phyloP scores from a whole-genome alignment of 2,113 vertebrate species.

The Plestiodon gilberti region DNA sequence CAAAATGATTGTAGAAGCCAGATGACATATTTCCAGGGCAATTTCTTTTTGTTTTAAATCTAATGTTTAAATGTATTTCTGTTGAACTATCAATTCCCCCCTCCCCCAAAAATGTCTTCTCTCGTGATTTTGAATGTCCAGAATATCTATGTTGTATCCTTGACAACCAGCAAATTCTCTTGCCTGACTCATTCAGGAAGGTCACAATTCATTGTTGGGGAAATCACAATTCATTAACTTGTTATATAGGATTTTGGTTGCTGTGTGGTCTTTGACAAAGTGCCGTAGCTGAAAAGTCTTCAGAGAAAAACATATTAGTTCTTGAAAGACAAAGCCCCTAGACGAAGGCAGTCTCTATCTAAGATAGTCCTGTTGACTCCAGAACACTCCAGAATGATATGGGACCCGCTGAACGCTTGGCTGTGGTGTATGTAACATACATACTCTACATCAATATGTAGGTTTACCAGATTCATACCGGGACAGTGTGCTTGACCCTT shows the following conservation, averaged over 20 bases:
- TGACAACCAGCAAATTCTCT: constrained; percentile 43
- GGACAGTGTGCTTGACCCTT: neutral
- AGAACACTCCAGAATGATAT: neutral
- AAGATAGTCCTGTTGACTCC: neutral
- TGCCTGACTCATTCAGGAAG: constrained; percentile 38
- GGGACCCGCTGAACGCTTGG: neutral
- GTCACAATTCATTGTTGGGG: constrained; percentile 42
- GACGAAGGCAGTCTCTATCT: neutral
- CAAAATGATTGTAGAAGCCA: constrained; percentile 36
- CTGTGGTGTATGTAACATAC: too few species aligned
- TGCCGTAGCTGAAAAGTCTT: constrained; percentile 45
- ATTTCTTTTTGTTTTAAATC: neutral
- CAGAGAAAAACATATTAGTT: constrained; percentile 37
- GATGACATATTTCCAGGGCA: neutral
- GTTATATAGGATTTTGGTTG: constrained; percentile 31
- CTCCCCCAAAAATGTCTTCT: neutral
- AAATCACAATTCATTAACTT: constrained; percentile 45
- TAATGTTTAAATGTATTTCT: constrained; percentile 24
- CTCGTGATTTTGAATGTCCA: constrained; percentile 22
- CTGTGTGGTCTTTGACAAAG: constrained; percentile 42
- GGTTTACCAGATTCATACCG: too few species aligned
- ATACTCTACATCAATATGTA: neutral
- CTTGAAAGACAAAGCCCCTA: constrained; percentile 11
- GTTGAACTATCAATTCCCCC: constrained; percentile 7
- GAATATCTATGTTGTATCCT: constrained; percentile 34